Percentiles rank a stretch among this genome's conserved stretches.
Evolutionary conservation across 2,797 vertebrate genomes (phyloP).

Genomic region (Harpagifer antarcticus): DNA sequence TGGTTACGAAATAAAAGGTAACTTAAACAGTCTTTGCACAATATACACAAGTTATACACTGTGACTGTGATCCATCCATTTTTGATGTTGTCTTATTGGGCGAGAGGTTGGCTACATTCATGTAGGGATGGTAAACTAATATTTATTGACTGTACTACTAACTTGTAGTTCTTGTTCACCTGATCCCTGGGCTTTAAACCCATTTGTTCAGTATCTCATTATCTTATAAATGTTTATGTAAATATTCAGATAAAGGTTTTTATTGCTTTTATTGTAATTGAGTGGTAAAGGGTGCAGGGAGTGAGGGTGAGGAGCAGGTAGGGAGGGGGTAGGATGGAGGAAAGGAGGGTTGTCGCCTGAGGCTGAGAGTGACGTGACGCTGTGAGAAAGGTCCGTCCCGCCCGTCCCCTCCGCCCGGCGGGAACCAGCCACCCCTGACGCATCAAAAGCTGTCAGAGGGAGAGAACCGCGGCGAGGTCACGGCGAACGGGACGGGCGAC

Average conservation of each 20-base stretch:
- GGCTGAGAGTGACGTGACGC: slow-evolving; percentile 53
- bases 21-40: background rate
- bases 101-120: no score
- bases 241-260: slow-evolving; percentile 23
- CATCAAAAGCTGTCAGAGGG: slow-evolving; percentile 81
- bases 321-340: slow-evolving; percentile 2
- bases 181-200: background rate
- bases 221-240: background rate
- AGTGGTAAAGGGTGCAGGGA: slow-evolving; percentile 32
- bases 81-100: background rate
- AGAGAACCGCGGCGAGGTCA: slow-evolving; percentile 67
- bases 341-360: slow-evolving; percentile 55
- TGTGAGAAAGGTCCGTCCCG: slow-evolving; percentile 57
- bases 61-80: no score
- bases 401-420: slow-evolving; percentile 57
- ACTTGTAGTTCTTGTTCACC: background rate
- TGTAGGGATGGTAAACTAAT: no score
- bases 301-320: slow-evolving; percentile 5
- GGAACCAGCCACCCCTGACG: slow-evolving; percentile 77
- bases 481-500: slow-evolving; percentile 59
- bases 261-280: slow-evolving; percentile 34
- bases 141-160: background rate
- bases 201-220: background rate
- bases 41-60: background rate
- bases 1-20: background rate